Evolutionary conservation across 1,140 invertebrate species (phyloP).

Genomic region (Drosophila kikkawai): DNA sequence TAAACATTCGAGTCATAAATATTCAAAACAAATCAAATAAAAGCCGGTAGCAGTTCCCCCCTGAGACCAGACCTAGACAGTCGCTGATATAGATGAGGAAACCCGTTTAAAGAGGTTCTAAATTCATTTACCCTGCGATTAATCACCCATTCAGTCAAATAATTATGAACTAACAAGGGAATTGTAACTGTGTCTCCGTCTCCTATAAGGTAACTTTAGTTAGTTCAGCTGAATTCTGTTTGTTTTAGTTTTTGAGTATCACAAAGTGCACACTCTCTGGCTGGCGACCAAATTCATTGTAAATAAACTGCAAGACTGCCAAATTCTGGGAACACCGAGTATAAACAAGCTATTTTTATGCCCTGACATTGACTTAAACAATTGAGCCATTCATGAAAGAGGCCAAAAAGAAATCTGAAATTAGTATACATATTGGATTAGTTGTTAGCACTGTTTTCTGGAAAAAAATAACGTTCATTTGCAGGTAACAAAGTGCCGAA

Average conservation of each 20-base stretch:
- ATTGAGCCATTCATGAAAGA: conserved; percentile 41
- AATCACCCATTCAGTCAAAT: conserved; percentile 24
- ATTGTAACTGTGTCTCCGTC: not conserved
- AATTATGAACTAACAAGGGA: conserved; percentile 15
- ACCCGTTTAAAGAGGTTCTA: conserved; percentile 12
- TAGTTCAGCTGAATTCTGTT: conserved; percentile 19
- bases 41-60: conserved; percentile 37
- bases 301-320: conserved; percentile 1
- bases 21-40: conserved; percentile 46
- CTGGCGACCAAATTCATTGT: conserved; percentile 3
- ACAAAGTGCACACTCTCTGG: not conserved
- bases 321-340: conserved; percentile 3
- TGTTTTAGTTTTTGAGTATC: not conserved
- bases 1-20: conserved; percentile 45
- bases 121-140: conserved; percentile 17
- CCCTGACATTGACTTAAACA: conserved; percentile 23
- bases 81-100: conserved; percentile 29
- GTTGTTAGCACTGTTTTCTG: conserved; percentile 4
- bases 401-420: conserved; percentile 3
- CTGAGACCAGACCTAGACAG: conserved; percentile 10
- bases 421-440: conserved; percentile 14
- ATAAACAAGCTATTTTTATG: conserved; percentile 21
- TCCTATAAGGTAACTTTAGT: not conserved
- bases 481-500: not conserved
- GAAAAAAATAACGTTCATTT: not conserved